Evolutionary conservation across 2,113 vertebrate genomes (phyloP).

Genomic region (Perca schrenkii): DNA sequence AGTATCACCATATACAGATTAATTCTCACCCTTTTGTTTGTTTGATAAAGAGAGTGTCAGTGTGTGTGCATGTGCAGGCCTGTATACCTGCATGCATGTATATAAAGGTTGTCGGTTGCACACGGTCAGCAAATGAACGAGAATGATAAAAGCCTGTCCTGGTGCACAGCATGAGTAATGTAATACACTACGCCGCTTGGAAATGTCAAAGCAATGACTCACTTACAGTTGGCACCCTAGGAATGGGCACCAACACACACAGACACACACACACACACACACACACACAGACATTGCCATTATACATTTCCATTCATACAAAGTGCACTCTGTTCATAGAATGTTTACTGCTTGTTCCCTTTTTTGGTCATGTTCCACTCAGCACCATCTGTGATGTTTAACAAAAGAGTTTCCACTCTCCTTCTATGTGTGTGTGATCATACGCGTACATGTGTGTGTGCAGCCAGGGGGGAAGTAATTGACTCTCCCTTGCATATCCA

Average conservation of each 20-base stretch:
- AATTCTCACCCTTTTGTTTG: background rate
- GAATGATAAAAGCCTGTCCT: slow-evolving; percentile 64
- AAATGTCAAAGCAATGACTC: slow-evolving; percentile 80
- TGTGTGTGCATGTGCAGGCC: background rate
- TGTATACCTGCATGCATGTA: slow-evolving; percentile 27
- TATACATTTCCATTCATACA: slow-evolving; percentile 57
- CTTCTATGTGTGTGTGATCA: slow-evolving; percentile 37
- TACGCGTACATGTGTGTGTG: slow-evolving; percentile 18
- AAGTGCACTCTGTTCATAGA: slow-evolving; percentile 56
- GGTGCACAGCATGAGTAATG: slow-evolving; percentile 63
- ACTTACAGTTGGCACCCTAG: slow-evolving; percentile 57
- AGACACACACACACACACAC: slow-evolving; percentile 26
- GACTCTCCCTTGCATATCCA: slow-evolving; percentile 76
- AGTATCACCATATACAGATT: background rate
- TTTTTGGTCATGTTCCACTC: slow-evolving; percentile 72
- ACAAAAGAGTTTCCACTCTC: slow-evolving; percentile 73
- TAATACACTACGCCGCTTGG: slow-evolving; percentile 65
- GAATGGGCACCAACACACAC: slow-evolving; percentile 37
- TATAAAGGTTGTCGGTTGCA: slow-evolving; percentile 55
- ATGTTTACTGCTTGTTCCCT: slow-evolving; percentile 66
- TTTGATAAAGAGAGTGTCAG: background rate
- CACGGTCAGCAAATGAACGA: slow-evolving; percentile 63
- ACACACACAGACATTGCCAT: slow-evolving; percentile 29
- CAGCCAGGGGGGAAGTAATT: slow-evolving; percentile 68
- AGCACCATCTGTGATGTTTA: slow-evolving; percentile 70